Evolutionary conservation across 30 jellyfish, hydroid and myxozoan species (phyloP).

Genomic region (Mastigias papua): DNA sequence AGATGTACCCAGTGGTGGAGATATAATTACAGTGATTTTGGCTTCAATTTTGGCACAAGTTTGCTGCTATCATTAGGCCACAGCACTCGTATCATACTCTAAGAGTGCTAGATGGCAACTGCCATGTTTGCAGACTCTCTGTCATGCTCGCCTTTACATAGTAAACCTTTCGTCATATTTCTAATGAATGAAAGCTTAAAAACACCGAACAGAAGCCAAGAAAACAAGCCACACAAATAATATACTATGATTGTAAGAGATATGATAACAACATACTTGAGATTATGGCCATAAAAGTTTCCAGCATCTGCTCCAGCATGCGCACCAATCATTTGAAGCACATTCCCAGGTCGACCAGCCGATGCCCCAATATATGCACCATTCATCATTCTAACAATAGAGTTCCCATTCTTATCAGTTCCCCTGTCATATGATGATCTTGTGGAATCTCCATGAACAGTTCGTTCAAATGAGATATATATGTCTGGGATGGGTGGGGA

Average conservation of each 20-base stretch:
- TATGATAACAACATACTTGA: conserved; percentile 26
- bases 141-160: no score
- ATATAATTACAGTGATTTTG: no score
- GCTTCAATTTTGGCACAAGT: no score
- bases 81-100: no score
- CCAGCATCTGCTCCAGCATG: conserved; percentile 71
- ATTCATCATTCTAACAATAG: conserved; percentile 11
- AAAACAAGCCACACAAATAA: no score
- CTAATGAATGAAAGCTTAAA: no score
- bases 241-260: not conserved
- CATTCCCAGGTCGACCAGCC: conserved; percentile 55
- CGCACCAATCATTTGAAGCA: conserved; percentile 40
- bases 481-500: conserved; percentile 19
- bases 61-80: no score
- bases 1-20: no score
- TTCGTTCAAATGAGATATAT: conserved; percentile 30
- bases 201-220: not conserved
- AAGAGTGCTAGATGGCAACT: no score
- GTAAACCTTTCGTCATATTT: no score
- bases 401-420: conserved; percentile 24
- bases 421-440: conserved; percentile 47
- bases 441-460: conserved; percentile 18
- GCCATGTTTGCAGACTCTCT: no score
- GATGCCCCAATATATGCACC: conserved; percentile 34
- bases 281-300: not conserved